Conservation (phyloP, 2,888 invertebrate species). For the Alviniconcha strummeri region DNA sequence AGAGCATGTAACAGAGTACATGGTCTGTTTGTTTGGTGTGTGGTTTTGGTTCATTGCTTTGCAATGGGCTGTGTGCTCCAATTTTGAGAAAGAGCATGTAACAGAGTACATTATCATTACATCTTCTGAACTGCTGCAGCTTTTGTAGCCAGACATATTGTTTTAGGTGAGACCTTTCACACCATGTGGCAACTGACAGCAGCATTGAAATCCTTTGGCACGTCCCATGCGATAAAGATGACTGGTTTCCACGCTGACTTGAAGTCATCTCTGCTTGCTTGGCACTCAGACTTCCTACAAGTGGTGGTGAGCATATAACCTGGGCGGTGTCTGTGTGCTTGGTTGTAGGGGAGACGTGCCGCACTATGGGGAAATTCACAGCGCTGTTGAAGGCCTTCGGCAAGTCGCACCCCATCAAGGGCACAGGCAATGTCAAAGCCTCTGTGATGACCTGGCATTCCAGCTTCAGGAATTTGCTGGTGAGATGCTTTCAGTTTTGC, state of each 20-base stretch:
- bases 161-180: conserved; percentile 22
- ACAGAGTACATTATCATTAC: too few relatives aligned
- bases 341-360: conserved; percentile 2
- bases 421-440: conserved; percentile 16
- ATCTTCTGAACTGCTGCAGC: too few relatives aligned
- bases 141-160: too few relatives aligned
- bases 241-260: conserved; percentile 11
- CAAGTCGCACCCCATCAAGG: not conserved
- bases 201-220: not conserved
- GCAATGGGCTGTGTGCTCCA: not conserved
- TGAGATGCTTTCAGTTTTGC: not conserved
- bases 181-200: conserved; percentile 4
- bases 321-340: not conserved
- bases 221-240: not conserved
- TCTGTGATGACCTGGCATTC: conserved; percentile 17
- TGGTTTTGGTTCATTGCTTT: not conserved
- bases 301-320: conserved; percentile 17
- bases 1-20: too few relatives aligned
- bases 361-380: not conserved
- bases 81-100: too few relatives aligned
- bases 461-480: conserved; percentile 19
- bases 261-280: conserved; percentile 20
- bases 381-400: not conserved
- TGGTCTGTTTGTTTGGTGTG: not conserved
- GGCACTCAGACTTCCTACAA: conserved; percentile 26